phyloP scores from a whole-genome alignment of 92 coral and sea anemone species.

The Zoanthus sansibaricus region DNA sequence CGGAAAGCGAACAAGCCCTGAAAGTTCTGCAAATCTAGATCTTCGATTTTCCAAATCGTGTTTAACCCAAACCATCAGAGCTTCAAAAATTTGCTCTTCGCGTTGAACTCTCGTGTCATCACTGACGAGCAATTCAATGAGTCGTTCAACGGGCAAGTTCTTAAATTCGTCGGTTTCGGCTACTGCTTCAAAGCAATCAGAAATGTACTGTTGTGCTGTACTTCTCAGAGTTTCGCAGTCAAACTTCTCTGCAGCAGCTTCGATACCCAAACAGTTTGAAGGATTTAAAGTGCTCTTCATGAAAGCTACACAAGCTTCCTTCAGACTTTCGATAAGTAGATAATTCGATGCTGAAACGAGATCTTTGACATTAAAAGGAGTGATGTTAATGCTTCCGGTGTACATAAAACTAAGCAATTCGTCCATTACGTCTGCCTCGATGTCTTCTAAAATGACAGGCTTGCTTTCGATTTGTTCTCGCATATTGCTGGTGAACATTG shows the following conservation, averaged over 20 bases:
- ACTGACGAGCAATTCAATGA: constrained; percentile 78
- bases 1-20: constrained; percentile 88
- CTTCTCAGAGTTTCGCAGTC: constrained; percentile 85
- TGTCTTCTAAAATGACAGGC: constrained; percentile 92
- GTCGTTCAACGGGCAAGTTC: constrained; percentile 79
- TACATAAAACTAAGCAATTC: constrained; percentile 88
- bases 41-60: constrained; percentile 77
- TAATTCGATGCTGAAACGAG: constrained; percentile 96
- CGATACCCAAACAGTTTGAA: constrained; percentile 97
- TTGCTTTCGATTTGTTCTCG: constrained; percentile 92
- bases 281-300: constrained; percentile 95
- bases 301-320: constrained; percentile 90
- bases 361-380: constrained; percentile 96
- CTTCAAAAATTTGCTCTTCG: constrained; percentile 97
- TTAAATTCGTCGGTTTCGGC: constrained; percentile 95
- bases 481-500: constrained; percentile 94
- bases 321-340: constrained; percentile 90
- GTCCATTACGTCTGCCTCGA: constrained; percentile 92
- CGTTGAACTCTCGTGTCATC: constrained; percentile 91
- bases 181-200: constrained; percentile 90
- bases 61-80: constrained; percentile 87
- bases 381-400: constrained; percentile 94
- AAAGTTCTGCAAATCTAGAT: constrained; percentile 73
- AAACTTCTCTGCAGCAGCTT: constrained; percentile 89
- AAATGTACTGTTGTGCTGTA: constrained; percentile 86